phyloP scores from a whole-genome alignment of 2,113 vertebrate genomes.

The Silurus glanis region DNA sequence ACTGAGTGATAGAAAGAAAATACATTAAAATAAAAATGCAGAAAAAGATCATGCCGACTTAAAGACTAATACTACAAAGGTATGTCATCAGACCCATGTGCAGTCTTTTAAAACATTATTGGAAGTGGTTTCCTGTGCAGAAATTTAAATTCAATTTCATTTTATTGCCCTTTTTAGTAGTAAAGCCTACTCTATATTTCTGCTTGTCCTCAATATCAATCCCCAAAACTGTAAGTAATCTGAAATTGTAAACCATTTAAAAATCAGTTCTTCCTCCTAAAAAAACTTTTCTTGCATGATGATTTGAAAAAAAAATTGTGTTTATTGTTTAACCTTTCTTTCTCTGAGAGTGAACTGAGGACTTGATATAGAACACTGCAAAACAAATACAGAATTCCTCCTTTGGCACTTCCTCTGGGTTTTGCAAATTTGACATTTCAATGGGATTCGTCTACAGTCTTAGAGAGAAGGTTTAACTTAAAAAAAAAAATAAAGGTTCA shows the following conservation, averaged over 20 bases:
- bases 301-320: neutral
- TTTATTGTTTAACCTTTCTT: neutral
- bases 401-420: neutral
- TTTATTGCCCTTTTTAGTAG: neutral
- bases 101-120: neutral
- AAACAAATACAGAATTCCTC: neutral
- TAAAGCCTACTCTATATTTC: neutral
- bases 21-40: neutral
- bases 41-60: neutral
- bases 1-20: neutral
- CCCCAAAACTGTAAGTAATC: neutral
- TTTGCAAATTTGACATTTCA: conserved; percentile 1
- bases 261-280: neutral
- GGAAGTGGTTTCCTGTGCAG: neutral
- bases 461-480: neutral
- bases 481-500: neutral
- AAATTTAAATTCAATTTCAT: neutral
- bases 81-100: neutral
- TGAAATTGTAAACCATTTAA: neutral
- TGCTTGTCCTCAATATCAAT: neutral
- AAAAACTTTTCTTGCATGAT: neutral
- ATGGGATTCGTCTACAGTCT: neutral
- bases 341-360: neutral
- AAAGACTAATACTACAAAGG: neutral
- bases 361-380: neutral